These are phyloP conservation scores for Drosophila multiciliata DNA, from an alignment of 2,888 invertebrate genomes.

Conservation along the genomic window DNA sequence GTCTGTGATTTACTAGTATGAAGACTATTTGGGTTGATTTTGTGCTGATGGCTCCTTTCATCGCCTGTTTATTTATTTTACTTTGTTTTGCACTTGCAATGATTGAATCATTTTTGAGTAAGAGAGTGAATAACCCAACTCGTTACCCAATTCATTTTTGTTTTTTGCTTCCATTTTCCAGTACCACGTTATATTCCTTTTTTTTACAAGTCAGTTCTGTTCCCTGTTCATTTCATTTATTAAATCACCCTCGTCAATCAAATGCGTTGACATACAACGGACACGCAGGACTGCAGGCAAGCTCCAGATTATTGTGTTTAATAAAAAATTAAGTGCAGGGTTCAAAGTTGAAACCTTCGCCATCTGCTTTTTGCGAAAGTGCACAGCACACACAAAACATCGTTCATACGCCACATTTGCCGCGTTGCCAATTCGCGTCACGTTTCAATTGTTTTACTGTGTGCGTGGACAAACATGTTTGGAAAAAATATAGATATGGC, in stretches of 20 bases:
- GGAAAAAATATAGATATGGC: conserved; percentile 61
- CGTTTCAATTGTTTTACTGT: conserved; percentile 74
- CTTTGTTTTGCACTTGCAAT: conserved; percentile 26
- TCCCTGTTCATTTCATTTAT: conserved; percentile 58
- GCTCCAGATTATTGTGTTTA: conserved; percentile 70
- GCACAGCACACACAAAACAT: conserved; percentile 21
- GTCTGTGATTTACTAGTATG: background rate
- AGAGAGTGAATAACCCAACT: conserved; percentile 18
- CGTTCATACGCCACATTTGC: conserved; percentile 60
- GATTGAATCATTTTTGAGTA: conserved; percentile 11
- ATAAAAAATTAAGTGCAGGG: conserved; percentile 70
- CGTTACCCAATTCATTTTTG: conserved; percentile 33
- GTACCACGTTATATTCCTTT: background rate
- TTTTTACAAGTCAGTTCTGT: background rate
- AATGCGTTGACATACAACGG: conserved; percentile 71
- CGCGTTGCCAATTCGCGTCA: conserved; percentile 60
- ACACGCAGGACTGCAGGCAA: conserved; percentile 21
- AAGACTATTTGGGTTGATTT: background rate
- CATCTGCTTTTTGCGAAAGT: conserved; percentile 62
- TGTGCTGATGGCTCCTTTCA: conserved; percentile 6
- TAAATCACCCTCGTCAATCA: conserved; percentile 81
- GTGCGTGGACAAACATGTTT: conserved; percentile 60
- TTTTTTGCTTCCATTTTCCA: background rate
- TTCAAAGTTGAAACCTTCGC: conserved; percentile 70
- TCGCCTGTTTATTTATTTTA: conserved; percentile 4